Evolutionary conservation across 1,140 invertebrate species (phyloP).

Genomic region (Araneus ventricosus): DNA sequence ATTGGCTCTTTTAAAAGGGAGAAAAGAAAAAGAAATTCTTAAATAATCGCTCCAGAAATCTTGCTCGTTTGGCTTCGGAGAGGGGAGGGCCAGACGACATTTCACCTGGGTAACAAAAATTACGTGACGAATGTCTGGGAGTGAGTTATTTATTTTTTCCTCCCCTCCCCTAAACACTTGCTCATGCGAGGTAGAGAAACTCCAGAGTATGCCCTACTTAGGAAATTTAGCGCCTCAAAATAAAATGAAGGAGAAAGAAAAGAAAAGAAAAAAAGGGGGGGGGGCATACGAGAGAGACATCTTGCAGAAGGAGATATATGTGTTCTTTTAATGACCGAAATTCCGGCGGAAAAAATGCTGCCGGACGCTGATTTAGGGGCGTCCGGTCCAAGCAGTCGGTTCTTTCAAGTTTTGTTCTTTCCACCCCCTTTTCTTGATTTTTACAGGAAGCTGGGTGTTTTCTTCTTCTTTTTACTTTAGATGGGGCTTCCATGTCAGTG

Average conservation of each 20-base stretch:
- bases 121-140: slow-evolving; percentile 18
- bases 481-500: too few species aligned
- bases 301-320: neutral
- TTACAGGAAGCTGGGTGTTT: neutral
- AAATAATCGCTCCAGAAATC: slow-evolving; percentile 17
- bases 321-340: slow-evolving; percentile 39
- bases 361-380: slow-evolving; percentile 19
- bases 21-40: slow-evolving; percentile 27
- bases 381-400: neutral
- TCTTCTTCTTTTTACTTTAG: too few species aligned
- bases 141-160: slow-evolving; percentile 33
- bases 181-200: neutral
- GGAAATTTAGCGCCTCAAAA: slow-evolving; percentile 27
- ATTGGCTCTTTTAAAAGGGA: too few species aligned
- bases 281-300: neutral
- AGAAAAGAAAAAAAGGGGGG: too few species aligned
- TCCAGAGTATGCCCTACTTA: neutral
- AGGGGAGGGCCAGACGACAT: neutral
- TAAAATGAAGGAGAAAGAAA: neutral
- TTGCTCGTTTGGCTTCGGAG: neutral
- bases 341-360: neutral
- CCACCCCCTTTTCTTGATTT: neutral
- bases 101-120: slow-evolving; percentile 20
- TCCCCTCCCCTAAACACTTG: neutral
- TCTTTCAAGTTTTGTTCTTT: neutral